Conservation (phyloP, 2,113 vertebrate species). For the Phodopus roborovskii region DNA sequence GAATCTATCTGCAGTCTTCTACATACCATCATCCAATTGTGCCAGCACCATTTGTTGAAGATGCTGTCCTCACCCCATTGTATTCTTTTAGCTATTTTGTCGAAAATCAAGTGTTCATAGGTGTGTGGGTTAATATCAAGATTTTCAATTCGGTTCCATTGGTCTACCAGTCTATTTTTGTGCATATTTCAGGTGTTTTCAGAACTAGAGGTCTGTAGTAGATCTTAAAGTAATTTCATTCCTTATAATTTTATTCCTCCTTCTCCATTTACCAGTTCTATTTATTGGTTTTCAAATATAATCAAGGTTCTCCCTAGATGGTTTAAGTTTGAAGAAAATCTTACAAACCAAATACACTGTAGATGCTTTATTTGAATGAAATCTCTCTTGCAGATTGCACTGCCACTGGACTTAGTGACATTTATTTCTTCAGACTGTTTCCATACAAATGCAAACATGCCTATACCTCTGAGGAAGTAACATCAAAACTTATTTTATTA, state of each 20-base stretch:
- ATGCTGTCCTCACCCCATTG: too few relatives aligned
- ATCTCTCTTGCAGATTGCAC: slow-evolving; percentile 53
- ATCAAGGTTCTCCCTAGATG: slow-evolving; percentile 68
- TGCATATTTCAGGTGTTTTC: too few relatives aligned
- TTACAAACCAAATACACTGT: slow-evolving; percentile 73
- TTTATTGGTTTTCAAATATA: slow-evolving; percentile 80
- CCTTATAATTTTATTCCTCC: slow-evolving; percentile 64
- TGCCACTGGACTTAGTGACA: slow-evolving; percentile 51
- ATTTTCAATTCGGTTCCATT: too few relatives aligned
- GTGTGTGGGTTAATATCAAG: too few relatives aligned
- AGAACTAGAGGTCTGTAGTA: too few relatives aligned
- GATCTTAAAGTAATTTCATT: too few relatives aligned
- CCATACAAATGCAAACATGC: slow-evolving; percentile 67
- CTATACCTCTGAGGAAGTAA: slow-evolving; percentile 52
- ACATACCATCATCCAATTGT: too few relatives aligned
- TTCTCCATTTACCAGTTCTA: slow-evolving; percentile 76
- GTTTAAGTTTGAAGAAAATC: slow-evolving; percentile 76
- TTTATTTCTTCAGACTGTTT: slow-evolving; percentile 66
- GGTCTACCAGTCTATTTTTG: too few relatives aligned
- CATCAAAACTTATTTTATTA: slow-evolving; percentile 63
- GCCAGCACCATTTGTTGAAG: too few relatives aligned
- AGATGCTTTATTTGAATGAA: slow-evolving; percentile 80
- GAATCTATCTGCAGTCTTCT: too few relatives aligned
- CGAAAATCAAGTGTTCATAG: too few relatives aligned
- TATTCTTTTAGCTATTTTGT: too few relatives aligned